Evolutionary conservation across 2,113 vertebrate species (phyloP), one percentile per base, ranked within the genome.

Genomic region (Nanorana parkeri): DNA sequence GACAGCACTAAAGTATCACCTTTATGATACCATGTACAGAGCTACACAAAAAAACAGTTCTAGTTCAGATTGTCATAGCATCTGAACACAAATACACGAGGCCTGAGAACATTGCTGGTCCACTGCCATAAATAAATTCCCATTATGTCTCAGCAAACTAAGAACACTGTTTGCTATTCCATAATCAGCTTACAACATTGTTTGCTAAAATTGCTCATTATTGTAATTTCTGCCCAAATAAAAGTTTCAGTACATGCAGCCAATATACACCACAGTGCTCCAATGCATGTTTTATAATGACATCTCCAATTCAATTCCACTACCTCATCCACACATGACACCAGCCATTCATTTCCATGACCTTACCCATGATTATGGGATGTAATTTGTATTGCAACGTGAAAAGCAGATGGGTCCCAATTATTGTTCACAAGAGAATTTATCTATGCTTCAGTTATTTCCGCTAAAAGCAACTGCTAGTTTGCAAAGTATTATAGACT

Each of bases 381-480:
- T 69, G 66, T 69, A n/a, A 80, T 80, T 69, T 80, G 78, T 80
- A 80, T 69, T 80, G 66, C 78, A 56, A 69, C 60, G 66, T 41
- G 67, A 80, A 69, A 80, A 80, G 65, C 78, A 80, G 78, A 80
- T 80, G 78, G 78, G 78, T 60, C 78, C 78, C 66, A 80, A 69
- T 69, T 69, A 80, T 69, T 80, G 78, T 80, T 80, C 67, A 61
- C 64, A 68, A 65, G 52, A 79, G 77, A 29, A 69, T 29, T 69
- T 80, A 17, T 69, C 69, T 61, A 80, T 80, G 66, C 66, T 80
- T 68, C 51, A 79, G 66, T 69, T 58, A 41, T 47, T 71, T 55
- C 66, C 52, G 4, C 66, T 61, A 80, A 21, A 47, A 58, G 19
- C 24, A 7, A 68, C 41, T 41, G 77, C 64, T 68, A 60, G 24